Evolutionary conservation across 1,140 invertebrate species (phyloP), one percentile per base, ranked within the genome.

Genomic region (Camponotus vicinus): DNA sequence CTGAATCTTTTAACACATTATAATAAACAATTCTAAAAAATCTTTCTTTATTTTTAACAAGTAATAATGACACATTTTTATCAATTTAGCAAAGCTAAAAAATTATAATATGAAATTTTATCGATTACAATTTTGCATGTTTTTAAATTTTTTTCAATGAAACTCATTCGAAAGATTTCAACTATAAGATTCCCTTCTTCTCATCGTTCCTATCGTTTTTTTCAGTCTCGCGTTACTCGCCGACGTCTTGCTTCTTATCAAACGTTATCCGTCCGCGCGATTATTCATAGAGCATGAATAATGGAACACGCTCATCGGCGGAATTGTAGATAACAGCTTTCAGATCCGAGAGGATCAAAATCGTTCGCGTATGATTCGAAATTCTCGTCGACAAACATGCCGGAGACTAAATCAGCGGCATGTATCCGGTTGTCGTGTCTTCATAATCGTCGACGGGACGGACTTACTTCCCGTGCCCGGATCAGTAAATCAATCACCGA

Each of bases 231-330:
- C 18, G 27, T 34, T 63, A n/a, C 8, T 52, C 71, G 70, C 15
- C 37, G 37, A 34, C 40, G 70, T 49, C 32, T 27, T 42, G 40
- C 70, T 34, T 45, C 42, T 40, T 57, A 18, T 52, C 57, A 15
- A 45, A 42, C 59, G 71, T 76, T 84, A 84, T 76, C 40, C 70
- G 27, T 66, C 34, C 3, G 32, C 21, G 61, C 73, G 61, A 85
- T 85, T 85, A 85, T 85, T 85, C 82, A 63, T 66, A 78, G 59
- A 63, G 42, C 42, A 85, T 78, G 82, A 85, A 78, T 85, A 78
- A 85, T 78, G 73, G 70, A 42, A 79, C 49, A 78, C 11, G 61
- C 59, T 69, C 55, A 75, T 75, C 69, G 69, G 55, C 27, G 42
- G 79, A 83, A 83, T 75, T 83, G 52, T 40, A 75, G 69, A 83